These are phyloP conservation scores for Recurvirostra avosetta DNA, from an alignment of 2,113 vertebrate species.

Conservation along the genomic window DNA sequence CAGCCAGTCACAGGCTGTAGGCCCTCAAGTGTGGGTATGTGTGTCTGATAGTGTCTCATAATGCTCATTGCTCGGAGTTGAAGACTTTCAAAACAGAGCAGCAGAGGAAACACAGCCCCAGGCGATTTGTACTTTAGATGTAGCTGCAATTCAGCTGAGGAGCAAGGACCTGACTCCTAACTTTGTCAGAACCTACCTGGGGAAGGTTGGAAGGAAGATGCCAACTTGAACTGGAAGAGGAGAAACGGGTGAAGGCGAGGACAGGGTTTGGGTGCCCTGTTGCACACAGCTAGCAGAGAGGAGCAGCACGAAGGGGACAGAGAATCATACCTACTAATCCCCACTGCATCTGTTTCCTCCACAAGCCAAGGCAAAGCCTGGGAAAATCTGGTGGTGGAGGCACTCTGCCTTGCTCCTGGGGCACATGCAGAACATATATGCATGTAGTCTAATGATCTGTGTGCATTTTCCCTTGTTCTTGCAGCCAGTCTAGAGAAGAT, in stretches of 20 bases:
- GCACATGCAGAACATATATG: fast-evolving
- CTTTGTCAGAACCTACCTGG: neutral
- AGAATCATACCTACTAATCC: neutral
- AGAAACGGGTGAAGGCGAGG: neutral
- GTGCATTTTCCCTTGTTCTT: neutral
- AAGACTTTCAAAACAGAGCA: neutral
- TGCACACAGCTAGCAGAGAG: neutral
- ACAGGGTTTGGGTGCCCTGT: neutral
- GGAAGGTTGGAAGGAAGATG: neutral
- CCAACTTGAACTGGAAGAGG: neutral
- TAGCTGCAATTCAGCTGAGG: neutral
- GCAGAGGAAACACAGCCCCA: neutral
- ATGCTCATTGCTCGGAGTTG: neutral
- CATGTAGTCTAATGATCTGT: fast-evolving
- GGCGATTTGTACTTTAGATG: neutral
- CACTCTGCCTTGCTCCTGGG: neutral
- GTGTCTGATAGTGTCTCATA: neutral
- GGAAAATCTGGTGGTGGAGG: neutral
- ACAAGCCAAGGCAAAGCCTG: neutral
- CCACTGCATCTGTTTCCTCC: neutral
- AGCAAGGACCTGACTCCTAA: neutral
- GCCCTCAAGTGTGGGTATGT: neutral
- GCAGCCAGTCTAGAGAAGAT: neutral
- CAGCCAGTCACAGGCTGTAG: neutral
- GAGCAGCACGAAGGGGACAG: neutral